These are phyloP conservation scores for Blera fallax DNA, from an alignment of 2,888 invertebrate genomes.

Conservation along the genomic window DNA sequence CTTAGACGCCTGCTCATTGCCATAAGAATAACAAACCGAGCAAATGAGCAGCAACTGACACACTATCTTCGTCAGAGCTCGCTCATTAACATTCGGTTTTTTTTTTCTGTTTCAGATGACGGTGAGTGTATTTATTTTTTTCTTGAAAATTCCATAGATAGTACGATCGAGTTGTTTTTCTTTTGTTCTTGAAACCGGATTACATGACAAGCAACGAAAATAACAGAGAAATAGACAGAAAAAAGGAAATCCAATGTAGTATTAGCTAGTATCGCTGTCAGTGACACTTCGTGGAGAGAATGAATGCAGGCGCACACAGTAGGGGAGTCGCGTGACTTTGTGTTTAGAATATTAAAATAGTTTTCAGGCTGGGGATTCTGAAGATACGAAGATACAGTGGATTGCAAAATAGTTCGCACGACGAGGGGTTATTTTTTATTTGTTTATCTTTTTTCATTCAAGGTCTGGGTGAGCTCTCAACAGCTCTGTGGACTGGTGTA, in stretches of 20 bases:
- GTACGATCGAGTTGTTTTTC: slow-evolving; percentile 20
- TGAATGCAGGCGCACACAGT: slow-evolving; percentile 24
- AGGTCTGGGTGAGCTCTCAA: slow-evolving; percentile 17
- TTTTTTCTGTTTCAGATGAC: neutral
- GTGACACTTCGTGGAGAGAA: slow-evolving; percentile 2
- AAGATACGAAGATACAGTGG: slow-evolving; percentile 29
- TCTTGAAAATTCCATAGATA: slow-evolving; percentile 43
- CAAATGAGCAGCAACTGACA: slow-evolving; percentile 52
- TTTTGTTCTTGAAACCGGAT: slow-evolving; percentile 55
- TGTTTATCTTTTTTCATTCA: neutral
- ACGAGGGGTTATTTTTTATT: neutral
- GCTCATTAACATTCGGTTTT: slow-evolving; percentile 34
- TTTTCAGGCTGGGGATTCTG: slow-evolving; percentile 38
- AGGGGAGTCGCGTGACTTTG: slow-evolving; percentile 63
- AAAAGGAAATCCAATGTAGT: slow-evolving; percentile 31
- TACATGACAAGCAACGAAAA: slow-evolving; percentile 56
- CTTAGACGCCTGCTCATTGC: slow-evolving; percentile 42
- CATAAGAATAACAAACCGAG: slow-evolving; percentile 40
- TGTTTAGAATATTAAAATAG: slow-evolving; percentile 65
- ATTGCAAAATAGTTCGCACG: slow-evolving; percentile 55
- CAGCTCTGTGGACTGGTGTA: neutral
- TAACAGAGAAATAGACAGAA: neutral
- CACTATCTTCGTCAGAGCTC: slow-evolving; percentile 8
- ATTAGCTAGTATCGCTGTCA: slow-evolving; percentile 42
- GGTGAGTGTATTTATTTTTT: neutral